Evolutionary conservation across 2,113 vertebrate genomes (phyloP).

Genomic region (Petrocephalus zakoni): DNA sequence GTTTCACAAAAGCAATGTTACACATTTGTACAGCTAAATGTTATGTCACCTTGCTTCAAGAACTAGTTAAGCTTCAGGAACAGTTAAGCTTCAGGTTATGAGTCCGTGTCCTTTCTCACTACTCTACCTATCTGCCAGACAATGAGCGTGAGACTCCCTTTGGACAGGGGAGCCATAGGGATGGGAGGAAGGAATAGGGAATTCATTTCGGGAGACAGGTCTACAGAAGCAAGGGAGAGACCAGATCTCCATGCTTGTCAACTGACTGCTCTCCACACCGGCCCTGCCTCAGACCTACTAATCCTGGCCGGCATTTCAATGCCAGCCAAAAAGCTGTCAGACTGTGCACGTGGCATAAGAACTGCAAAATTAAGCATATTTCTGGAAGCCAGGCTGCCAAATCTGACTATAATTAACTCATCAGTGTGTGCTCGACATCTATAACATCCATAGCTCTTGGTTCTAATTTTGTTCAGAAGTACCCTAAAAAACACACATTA

Average conservation of each 20-base stretch:
- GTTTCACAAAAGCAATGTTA: background rate
- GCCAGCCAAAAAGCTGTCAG: constrained; percentile 3
- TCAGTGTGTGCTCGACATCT: background rate
- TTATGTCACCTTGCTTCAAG: background rate
- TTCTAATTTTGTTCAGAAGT: background rate
- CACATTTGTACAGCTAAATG: background rate
- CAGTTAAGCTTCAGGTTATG: background rate
- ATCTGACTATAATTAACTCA: background rate
- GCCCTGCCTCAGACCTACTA: background rate
- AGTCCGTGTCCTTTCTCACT: background rate
- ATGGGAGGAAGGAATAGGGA: background rate
- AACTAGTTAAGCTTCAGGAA: background rate
- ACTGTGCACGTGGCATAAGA: background rate
- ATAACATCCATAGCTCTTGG: background rate
- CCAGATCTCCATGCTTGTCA: background rate
- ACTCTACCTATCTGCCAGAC: background rate
- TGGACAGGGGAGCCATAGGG: background rate
- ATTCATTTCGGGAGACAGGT: background rate
- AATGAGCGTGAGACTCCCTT: background rate
- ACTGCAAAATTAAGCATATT: background rate
- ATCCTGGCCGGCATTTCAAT: background rate
- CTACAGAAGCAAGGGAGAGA: background rate
- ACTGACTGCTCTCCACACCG: background rate
- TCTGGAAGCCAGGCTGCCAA: background rate
- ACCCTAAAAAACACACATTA: background rate